Evolutionary conservation across 2,888 invertebrate species (phyloP), one percentile per base, ranked within the genome.

Genomic region (Cerceris rybyensis): DNA sequence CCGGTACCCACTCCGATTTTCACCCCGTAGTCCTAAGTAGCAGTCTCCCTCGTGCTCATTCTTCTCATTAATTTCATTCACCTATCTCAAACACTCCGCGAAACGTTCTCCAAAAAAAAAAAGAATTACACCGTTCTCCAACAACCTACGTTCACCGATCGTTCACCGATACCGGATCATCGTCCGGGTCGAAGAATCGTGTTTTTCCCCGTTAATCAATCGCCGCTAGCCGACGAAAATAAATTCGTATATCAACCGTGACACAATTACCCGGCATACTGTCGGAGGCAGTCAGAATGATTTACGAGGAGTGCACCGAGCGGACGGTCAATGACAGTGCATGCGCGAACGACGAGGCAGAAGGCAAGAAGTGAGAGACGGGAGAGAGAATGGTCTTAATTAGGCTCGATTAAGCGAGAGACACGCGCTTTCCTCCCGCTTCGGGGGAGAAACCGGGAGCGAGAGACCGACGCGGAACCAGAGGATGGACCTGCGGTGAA

Each of bases 311-410:
- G 52, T 60, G 64, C 43, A 49, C 58, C 54, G 57, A 63, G 77
- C 75, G 80, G 85, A 79, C 79, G 83, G 79, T 85, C 84, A 84
- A 84, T 84, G 84, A 85, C 84, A 81, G 85, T 75, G 80, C 68
- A 60, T 60, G 67, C 54, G 70, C 72, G 67, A 28, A 28, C 28
- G 52, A 42, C 57, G 14, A 57, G 14, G 43, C 14, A 42, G 59
- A 79, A 76, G 9, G 28, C 28, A 60, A 60, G 77, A 28, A 28
- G 43, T 13, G 13, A 59, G 59, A 39, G 65, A 58, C 66, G 54
- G 17, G 28, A 28, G 28, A 28, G 46, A 41, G 70, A 69, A 72
- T 84, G 76, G 85, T 81, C 73, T 85, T 84, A 84, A 84, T 84
- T 84, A 84, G 70, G 52, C 65, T 59, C 85, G 83, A 84, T 84